Evolutionary conservation across 2,888 invertebrate species (phyloP).

Genomic region (Drosophila phalerata): DNA sequence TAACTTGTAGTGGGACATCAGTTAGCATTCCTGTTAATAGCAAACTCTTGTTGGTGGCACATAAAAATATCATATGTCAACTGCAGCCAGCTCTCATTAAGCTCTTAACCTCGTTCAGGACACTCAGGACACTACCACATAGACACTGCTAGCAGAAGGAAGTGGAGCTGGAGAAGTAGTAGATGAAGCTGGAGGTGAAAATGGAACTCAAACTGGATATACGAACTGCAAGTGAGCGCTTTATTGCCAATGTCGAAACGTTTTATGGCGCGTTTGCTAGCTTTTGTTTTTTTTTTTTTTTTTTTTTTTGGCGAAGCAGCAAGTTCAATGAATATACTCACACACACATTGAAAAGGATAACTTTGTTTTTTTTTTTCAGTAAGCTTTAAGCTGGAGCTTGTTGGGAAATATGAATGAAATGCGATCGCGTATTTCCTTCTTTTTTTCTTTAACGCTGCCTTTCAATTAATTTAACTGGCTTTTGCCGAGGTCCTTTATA

Average conservation of each 20-base stretch:
- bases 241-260: slow-evolving; percentile 79
- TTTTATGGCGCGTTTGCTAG: slow-evolving; percentile 30
- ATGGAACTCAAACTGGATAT: slow-evolving; percentile 17
- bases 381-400: slow-evolving; percentile 44
- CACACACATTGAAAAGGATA: slow-evolving; percentile 10
- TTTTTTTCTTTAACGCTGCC: slow-evolving; percentile 18
- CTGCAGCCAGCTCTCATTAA: slow-evolving; percentile 71
- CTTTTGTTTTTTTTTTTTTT: slow-evolving; percentile 32
- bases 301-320: too few relatives aligned
- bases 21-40: slow-evolving; percentile 65
- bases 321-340: slow-evolving; percentile 48
- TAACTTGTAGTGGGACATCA: slow-evolving; percentile 58
- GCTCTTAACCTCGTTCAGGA: slow-evolving; percentile 76
- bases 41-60: slow-evolving; percentile 68
- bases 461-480: slow-evolving; percentile 70
- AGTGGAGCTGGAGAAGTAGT: background rate
- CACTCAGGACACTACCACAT: slow-evolving; percentile 16
- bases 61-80: slow-evolving; percentile 81
- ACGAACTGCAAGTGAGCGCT: slow-evolving; percentile 70
- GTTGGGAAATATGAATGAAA: slow-evolving; percentile 59
- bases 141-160: slow-evolving; percentile 3
- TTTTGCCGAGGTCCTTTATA: slow-evolving; percentile 40
- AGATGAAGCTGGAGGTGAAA: too few relatives aligned
- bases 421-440: slow-evolving; percentile 39
- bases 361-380: slow-evolving; percentile 11